Percentiles rank a stretch among this genome's conserved stretches.
Evolutionary conservation across 2,888 invertebrate genomes (phyloP).

Genomic region (Melangyna quadrimaculata): DNA sequence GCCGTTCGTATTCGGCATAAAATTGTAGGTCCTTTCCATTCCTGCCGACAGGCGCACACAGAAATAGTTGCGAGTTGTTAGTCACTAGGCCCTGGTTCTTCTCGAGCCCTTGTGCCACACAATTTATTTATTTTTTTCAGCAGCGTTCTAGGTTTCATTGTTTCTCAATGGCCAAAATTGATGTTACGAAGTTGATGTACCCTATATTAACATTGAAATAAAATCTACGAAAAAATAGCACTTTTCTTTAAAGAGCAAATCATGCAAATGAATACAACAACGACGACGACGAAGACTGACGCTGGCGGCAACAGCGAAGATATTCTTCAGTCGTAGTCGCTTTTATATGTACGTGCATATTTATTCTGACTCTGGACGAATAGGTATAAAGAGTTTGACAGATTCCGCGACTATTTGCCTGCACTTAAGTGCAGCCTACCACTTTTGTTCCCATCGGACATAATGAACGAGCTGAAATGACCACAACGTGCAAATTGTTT

Average conservation of each 20-base stretch:
- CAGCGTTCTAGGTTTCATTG: too few species aligned
- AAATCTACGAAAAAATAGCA: conserved; percentile 1
- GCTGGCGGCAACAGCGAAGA: background rate
- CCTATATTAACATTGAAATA: background rate
- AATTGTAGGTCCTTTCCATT: too few species aligned
- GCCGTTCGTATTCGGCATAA: too few species aligned
- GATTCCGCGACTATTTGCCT: conserved; percentile 39
- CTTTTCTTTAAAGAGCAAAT: conserved; percentile 36
- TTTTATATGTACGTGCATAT: too few species aligned
- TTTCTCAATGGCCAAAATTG: too few species aligned
- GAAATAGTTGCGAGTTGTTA: too few species aligned
- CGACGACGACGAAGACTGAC: background rate
- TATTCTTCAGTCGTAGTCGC: background rate
- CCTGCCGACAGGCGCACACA: too few species aligned
- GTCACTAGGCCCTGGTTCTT: too few species aligned
- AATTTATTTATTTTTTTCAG: too few species aligned
- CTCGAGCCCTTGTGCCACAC: too few species aligned
- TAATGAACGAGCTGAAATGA: conserved; percentile 40
- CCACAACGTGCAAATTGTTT: conserved; percentile 66
- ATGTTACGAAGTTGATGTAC: background rate
- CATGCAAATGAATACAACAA: conserved; percentile 23
- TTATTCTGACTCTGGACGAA: background rate
- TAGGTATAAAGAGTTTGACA: conserved; percentile 33
- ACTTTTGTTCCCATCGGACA: conserved; percentile 54
- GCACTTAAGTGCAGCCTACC: conserved; percentile 39